Conservation (phyloP, 2,797 vertebrate species). For the Catharus ustulatus region DNA sequence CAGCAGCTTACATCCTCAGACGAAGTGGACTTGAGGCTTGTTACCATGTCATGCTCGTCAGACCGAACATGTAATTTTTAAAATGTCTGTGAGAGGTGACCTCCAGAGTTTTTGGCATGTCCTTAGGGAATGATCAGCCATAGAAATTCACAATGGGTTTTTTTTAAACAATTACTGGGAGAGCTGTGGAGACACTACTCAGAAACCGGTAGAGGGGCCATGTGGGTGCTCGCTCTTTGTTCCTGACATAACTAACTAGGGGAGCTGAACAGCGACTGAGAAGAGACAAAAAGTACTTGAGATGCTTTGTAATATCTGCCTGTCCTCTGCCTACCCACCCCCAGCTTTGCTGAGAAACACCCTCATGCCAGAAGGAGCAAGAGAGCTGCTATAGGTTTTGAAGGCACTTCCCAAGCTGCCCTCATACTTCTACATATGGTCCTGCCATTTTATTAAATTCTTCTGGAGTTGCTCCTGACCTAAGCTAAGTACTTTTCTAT, state of each 20-base stretch:
- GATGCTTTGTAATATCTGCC: background rate
- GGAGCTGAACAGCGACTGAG: background rate
- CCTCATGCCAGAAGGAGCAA: rapidly evolving
- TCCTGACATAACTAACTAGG: background rate
- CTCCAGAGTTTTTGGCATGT: background rate
- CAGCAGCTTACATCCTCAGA: background rate
- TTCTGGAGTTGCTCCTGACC: constrained; percentile 35
- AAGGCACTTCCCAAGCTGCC: background rate
- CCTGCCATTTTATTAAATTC: constrained; percentile 50
- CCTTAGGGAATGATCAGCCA: background rate
- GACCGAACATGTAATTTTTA: background rate
- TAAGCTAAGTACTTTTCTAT: constrained; percentile 62
- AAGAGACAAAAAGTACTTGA: background rate
- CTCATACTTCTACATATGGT: background rate
- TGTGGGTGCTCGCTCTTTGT: background rate
- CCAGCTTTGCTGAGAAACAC: background rate
- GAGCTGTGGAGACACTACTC: background rate
- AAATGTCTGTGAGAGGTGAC: background rate
- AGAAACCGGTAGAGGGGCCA: background rate
- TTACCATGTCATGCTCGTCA: background rate
- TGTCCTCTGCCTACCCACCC: background rate
- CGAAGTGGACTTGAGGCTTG: background rate
- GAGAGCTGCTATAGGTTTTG: background rate
- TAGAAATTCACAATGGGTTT: background rate
- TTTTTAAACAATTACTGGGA: background rate